Base-by-base conservation (phyloP, 2,113 vertebrate genomes). In the Octodon degus region DNA sequence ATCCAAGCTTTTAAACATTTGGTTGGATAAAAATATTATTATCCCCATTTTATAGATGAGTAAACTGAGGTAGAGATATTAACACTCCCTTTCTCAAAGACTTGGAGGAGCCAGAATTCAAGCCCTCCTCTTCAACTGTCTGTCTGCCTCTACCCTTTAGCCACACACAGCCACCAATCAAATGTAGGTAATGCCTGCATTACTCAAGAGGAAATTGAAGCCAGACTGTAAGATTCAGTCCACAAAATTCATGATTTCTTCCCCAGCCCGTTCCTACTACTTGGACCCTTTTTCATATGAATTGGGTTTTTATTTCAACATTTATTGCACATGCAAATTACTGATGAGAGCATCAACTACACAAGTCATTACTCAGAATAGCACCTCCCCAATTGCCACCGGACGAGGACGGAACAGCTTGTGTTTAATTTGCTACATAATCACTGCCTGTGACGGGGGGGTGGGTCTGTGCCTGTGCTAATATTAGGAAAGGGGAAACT, bases 381-480 rank as follows among this genome's bases (percentile, higher is more conserved):
- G 97, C 97, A 97, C 98, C 98, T 98, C 98, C 98, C 98, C 98
- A 98, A 98, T 98, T 98, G 98, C 98, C 98, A 98, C 98, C 87
- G 95, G 98, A 98, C 94, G 96, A 98, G 97, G 98, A 98, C 98
- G 68, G 98, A 99, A 99, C 98, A 99, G 98, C 98, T 99, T 99
- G 98, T 98, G 98, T 98, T 99, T 99, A 99, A 99, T 99, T 98
- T 99, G 98, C 98, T 99, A 98, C 98, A 98, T 99, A 99, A 99
- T 99, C 98, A 98, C 98, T 98, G 98, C 98, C 97, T 98, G 98
- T 98, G 98, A 99, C 97, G 97, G 96, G 97, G 97, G 98, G 97
- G 98, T 98, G 97, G 98, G 96, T 97, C 98, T 98, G 97, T 94
- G 98, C 98, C 98, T 98, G 97, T 98, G 98, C 98, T 98, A 98